Evolutionary conservation across 1,140 invertebrate genomes (phyloP), one percentile per base, ranked within the genome.

Genomic region (Drepana arcuata): DNA sequence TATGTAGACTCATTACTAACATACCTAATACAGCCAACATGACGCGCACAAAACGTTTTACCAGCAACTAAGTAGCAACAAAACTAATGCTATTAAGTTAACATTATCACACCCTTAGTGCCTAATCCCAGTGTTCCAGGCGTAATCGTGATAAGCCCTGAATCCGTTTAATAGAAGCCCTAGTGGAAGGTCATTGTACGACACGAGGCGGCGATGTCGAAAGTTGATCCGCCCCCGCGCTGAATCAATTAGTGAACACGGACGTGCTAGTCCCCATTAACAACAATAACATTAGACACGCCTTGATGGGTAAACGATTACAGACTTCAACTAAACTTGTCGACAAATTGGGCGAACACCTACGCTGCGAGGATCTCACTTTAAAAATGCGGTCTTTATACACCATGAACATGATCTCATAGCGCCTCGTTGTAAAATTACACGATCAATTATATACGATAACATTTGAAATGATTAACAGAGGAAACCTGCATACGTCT

Each of bases 81-180:
- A 5, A 4, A 5, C 4, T 5, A 5, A 21, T 9, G 18, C 18
- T 21, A 21, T 9, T 5, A 21, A 21, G 18, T 5, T 5, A 9
- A 4, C 18, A 21, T 21, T 21, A 4, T 21, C 18, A 21, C 18
- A 21, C 18, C 18, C 4, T 21, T 21, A 5, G 4, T 41, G 25
- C 21, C 28, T 39, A 39, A 38, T 16, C 38, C 37, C 34, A n/a
- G 23, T 34, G 29, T 43, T 43, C 25, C 39, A 37, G 31, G 58
- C 34, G 56, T 58, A 58, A 64, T 56, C 53, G 30, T 38, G 29
- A 49, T 64, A 71, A 66, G 69, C 58, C 49, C 53, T 62, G 38
- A 49, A 73, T 75, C 67, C 71, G 47, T 69, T 77, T 73, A 77
- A 58, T 51, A 48, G 72, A 77, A 77, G 60, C 67, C 72, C 9